Percentiles rank a stretch among this genome's conserved stretches.
Evolutionary conservation across 2,888 invertebrate genomes (phyloP).

Genomic region (Cerastis leucographa): DNA sequence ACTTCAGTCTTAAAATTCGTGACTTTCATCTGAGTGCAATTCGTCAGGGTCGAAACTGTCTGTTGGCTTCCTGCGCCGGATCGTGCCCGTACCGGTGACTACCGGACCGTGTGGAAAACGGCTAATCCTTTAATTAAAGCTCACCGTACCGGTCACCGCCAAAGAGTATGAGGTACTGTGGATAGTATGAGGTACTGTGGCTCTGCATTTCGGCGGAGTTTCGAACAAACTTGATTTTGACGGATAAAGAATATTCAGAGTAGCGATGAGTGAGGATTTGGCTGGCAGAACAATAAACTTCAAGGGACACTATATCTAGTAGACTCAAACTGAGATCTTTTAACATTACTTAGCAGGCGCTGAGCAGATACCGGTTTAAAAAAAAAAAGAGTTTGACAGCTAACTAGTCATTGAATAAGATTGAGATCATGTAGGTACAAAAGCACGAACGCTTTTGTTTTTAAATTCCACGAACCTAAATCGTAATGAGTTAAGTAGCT

Average conservation of each 20-base stretch:
- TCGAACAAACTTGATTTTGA: slow-evolving; percentile 19
- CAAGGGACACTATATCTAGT: background rate
- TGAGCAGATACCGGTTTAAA: background rate
- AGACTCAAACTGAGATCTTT: background rate
- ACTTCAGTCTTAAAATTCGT: slow-evolving; percentile 15
- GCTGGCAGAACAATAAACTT: background rate
- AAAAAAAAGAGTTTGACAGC: background rate
- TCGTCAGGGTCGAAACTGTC: slow-evolving; percentile 33
- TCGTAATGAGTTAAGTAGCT: background rate
- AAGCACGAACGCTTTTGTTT: background rate
- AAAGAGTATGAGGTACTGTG: slow-evolving; percentile 68
- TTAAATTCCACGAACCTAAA: background rate
- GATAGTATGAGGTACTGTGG: background rate
- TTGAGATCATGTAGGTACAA: background rate
- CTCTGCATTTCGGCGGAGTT: slow-evolving; percentile 27
- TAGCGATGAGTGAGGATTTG: background rate
- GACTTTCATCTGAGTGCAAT: slow-evolving; percentile 34
- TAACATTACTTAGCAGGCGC: too few species aligned
- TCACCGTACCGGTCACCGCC: slow-evolving; percentile 71
- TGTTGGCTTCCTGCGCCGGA: slow-evolving; percentile 37
- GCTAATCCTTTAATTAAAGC: slow-evolving; percentile 84
- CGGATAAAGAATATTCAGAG: background rate
- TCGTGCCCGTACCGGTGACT: slow-evolving; percentile 28
- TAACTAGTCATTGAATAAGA: background rate
- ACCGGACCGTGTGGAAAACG: slow-evolving; percentile 74